Evolutionary conservation across 2,113 vertebrate species (phyloP).

Genomic region (Alosa alosa): DNA sequence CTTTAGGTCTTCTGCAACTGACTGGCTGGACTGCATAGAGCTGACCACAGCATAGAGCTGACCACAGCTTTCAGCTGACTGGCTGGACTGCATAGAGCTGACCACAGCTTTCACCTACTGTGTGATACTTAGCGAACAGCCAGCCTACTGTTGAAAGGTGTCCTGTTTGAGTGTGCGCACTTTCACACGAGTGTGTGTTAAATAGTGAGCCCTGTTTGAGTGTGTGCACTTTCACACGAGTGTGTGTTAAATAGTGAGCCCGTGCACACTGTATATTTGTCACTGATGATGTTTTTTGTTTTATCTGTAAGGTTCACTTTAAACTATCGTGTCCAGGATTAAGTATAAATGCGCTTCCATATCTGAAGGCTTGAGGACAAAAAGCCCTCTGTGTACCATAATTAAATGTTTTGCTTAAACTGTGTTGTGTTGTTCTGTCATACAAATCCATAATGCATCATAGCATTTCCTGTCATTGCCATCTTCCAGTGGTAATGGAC

Average conservation of each 20-base stretch:
- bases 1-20: not conserved
- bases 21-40: not conserved
- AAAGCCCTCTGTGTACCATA: not conserved
- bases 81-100: not conserved
- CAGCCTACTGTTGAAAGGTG: not conserved
- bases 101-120: not conserved
- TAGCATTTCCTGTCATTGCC: not conserved
- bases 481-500: not conserved
- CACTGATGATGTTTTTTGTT: not conserved
- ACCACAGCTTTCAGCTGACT: not conserved
- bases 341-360: not conserved
- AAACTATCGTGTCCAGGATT: not conserved
- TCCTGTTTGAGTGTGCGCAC: too few relatives aligned
- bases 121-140: not conserved
- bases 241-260: conserved; percentile 49
- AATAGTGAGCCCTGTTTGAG: conserved; percentile 18
- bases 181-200: too few relatives aligned
- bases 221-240: not conserved
- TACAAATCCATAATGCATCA: not conserved
- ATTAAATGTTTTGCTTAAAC: conserved; percentile 9
- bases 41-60: not conserved
- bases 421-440: not conserved
- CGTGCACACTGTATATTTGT: not conserved
- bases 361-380: conserved; percentile 2
- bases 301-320: not conserved